Evolutionary conservation across 2,797 vertebrate species (phyloP), one percentile per base, ranked within the genome.

Genomic region (Melanogrammus aeglefinus): DNA sequence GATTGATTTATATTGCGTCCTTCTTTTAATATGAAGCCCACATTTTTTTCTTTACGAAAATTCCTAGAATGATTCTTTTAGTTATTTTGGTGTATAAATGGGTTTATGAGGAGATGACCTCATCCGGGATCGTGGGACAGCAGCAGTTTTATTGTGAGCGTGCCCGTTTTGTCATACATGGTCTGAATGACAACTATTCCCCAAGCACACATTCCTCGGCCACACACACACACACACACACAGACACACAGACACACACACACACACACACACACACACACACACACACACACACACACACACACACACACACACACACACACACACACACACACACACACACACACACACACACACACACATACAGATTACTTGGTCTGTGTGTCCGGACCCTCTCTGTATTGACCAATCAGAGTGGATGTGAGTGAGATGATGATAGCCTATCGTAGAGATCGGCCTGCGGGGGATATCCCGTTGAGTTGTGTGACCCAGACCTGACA

Each of bases 401-500:
- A 12, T 27, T 1, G 6, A 10, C 80, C 63, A 82, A 88, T 88
- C 39, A 0, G 75, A 82, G 85, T 76, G 57, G 36, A 47, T 83
- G 71, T 76, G 63, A 78, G 75, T 85, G 80, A 76, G 79, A 75
- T 79, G 83, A 75, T 82, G 86, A 82, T 78, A 83, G 76, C 83
- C 78, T 80, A 78, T 82, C 82, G 78, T 79, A 80, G 63, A 78
- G 72, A 73, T 78, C 33, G n/a, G 86, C 87, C 89, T 81, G 75
- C 74, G 86, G 83, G 75, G 57, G 75, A 51, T 78, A 78, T 85
- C 83, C 83, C 81, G 82, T 72, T 75, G 78, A 88, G 88, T 78
- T 51, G 72, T 84, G 77, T 86, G 87, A 91, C 90, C 82, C 77
- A 76, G 73, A 84, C 83, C 72, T 93, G 93, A 93, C 89, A 92